These are phyloP conservation scores for Goniozus legneri DNA, from an alignment of 1,140 invertebrate genomes.

Conservation along the genomic window DNA sequence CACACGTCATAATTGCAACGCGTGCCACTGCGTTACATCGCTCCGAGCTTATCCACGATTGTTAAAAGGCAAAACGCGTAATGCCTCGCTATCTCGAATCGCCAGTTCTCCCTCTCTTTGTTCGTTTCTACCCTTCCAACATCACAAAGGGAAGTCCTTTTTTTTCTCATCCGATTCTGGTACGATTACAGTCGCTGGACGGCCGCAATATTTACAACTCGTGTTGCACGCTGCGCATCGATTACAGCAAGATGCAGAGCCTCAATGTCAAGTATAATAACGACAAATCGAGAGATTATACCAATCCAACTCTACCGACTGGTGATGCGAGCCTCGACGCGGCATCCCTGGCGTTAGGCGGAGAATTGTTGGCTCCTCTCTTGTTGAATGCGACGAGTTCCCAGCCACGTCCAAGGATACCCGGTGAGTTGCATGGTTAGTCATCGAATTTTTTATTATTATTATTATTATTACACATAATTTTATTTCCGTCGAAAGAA, in stretches of 20 bases:
- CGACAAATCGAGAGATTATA: constrained; percentile 98
- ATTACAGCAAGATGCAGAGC: constrained; percentile 96
- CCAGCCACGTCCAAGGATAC: constrained; percentile 54
- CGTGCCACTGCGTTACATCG: no score
- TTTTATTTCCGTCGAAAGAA: no score
- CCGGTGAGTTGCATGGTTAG: constrained; percentile 42
- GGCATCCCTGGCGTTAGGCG: constrained; percentile 59
- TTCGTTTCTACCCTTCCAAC: constrained; percentile 15
- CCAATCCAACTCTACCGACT: constrained; percentile 93
- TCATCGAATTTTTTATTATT: not conserved
- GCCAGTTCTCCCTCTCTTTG: constrained; percentile 13
- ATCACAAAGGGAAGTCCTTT: constrained; percentile 19
- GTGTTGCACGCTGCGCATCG: constrained; percentile 98
- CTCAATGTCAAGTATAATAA: constrained; percentile 99
- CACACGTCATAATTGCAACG: no score
- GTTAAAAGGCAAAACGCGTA: not conserved
- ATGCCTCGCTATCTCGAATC: constrained; percentile 3
- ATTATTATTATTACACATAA: no score
- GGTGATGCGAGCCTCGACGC: constrained; percentile 76
- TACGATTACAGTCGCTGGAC: constrained; percentile 74
- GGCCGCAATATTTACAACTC: constrained; percentile 99
- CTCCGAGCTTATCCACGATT: not conserved
- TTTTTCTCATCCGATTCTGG: constrained; percentile 13
- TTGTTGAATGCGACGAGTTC: constrained; percentile 66
- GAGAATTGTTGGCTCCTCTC: constrained; percentile 63